Evolutionary conservation across 2,888 invertebrate species (phyloP).

Genomic region (Hartigia nigra): DNA sequence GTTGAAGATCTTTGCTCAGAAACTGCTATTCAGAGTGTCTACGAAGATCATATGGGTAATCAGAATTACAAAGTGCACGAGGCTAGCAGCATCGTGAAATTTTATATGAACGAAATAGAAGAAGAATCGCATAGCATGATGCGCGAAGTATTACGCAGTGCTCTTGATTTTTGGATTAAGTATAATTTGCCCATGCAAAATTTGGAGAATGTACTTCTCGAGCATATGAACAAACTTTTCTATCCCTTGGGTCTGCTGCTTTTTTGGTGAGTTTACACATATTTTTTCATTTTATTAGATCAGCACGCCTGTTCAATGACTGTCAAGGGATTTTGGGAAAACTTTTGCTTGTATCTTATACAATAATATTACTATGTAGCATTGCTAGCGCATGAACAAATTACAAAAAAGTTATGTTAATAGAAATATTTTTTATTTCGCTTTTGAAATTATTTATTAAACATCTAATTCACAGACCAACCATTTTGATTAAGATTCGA

Average conservation of each 20-base stretch:
- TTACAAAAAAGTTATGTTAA: neutral
- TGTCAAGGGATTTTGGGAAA: neutral
- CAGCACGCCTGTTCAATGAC: neutral
- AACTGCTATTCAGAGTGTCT: constrained; percentile 14
- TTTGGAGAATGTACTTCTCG: constrained; percentile 70
- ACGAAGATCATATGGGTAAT: constrained; percentile 11
- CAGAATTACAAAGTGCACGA: constrained; percentile 29
- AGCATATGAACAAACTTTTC: constrained; percentile 68
- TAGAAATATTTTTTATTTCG: neutral
- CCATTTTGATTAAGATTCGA: neutral
- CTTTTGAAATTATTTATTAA: neutral
- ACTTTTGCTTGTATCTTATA: neutral
- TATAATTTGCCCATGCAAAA: constrained; percentile 66
- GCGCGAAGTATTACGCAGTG: constrained; percentile 56
- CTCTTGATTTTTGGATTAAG: constrained; percentile 65
- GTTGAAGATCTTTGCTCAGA: constrained; percentile 30
- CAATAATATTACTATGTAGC: neutral
- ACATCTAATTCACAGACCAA: neutral
- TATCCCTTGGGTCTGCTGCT: constrained; percentile 60
- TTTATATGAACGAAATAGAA: constrained; percentile 58
- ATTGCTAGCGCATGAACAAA: neutral
- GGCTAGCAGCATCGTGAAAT: constrained; percentile 55
- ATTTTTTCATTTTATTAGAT: neutral
- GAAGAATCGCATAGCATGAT: constrained; percentile 51
- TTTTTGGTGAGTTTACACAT: constrained; percentile 52